Percentiles rank a stretch among this genome's conserved stretches.
These are phyloP conservation scores for Lithophane socia DNA, from an alignment of 2,888 invertebrate species.

Conservation along the genomic window DNA sequence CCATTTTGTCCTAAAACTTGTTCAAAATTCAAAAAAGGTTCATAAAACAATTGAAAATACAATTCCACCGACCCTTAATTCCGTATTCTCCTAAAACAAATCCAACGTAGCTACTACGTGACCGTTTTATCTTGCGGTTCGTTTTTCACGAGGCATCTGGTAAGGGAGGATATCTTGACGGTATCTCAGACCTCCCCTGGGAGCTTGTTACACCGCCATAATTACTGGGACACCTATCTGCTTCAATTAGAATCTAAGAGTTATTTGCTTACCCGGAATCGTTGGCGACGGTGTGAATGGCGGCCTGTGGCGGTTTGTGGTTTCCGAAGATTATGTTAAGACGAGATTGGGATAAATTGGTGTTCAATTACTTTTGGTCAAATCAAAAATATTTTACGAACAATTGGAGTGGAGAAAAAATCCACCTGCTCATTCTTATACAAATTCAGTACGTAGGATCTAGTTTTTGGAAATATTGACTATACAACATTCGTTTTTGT, in stretches of 20 bases:
- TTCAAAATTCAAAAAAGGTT: not conserved
- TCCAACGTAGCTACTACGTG: slow-evolving; percentile 40
- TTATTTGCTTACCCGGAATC: slow-evolving; percentile 76
- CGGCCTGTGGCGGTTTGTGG: slow-evolving; percentile 31
- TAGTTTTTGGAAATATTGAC: not conserved
- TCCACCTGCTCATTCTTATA: not conserved
- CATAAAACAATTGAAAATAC: slow-evolving; percentile 12
- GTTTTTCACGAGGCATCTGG: slow-evolving; percentile 80
- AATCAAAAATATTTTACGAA: not conserved
- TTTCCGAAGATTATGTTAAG: slow-evolving; percentile 27
- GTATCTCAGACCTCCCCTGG: slow-evolving; percentile 76
- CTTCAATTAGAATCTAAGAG: slow-evolving; percentile 80
- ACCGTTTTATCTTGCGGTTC: slow-evolving; percentile 70
- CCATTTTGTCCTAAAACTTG: not conserved
- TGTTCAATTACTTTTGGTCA: not conserved
- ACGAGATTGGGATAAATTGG: slow-evolving; percentile 2
- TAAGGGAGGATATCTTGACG: slow-evolving; percentile 61
- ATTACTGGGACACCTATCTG: slow-evolving; percentile 86
- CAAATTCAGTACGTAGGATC: not conserved
- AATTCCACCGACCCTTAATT: slow-evolving; percentile 22
- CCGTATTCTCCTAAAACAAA: slow-evolving; percentile 47
- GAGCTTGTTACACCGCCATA: slow-evolving; percentile 85
- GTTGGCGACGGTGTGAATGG: slow-evolving; percentile 65
- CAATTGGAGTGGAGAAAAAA: too few species aligned
- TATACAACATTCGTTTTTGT: too few species aligned